Conservation (phyloP, 2,113 vertebrate species). For the Chlorodrepanis virens region DNA sequence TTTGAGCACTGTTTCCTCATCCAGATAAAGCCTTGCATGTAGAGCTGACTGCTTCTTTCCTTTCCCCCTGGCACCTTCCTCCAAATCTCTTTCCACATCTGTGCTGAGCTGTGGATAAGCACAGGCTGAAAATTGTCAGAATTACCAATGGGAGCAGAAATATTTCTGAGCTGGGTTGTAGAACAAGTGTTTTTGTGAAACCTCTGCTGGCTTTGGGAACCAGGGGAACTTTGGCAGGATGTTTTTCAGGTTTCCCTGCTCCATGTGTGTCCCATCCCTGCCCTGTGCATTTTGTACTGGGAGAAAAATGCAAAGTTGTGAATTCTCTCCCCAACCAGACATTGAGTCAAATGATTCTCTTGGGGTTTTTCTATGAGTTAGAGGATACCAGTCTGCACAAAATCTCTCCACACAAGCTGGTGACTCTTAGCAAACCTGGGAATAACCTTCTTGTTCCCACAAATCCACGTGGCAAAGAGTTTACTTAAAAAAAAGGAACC, state of each 20-base stretch:
- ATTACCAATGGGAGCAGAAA: neutral
- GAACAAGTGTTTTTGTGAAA: neutral
- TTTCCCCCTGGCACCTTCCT: neutral
- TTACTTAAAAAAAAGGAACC: neutral
- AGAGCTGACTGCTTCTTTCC: neutral
- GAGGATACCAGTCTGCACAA: neutral
- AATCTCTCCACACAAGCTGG: neutral
- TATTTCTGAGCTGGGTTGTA: neutral
- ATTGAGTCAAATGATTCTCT: neutral
- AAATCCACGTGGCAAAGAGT: neutral
- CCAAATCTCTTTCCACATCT: neutral
- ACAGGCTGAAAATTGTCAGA: neutral
- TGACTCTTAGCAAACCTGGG: neutral
- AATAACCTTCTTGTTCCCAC: neutral
- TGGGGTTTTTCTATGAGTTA: neutral
- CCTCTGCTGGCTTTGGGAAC: neutral
- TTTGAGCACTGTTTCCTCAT: neutral
- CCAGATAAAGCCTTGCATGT: neutral
- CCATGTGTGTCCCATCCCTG: neutral
- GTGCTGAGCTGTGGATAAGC: neutral
- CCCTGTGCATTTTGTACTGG: neutral
- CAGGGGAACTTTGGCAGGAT: neutral
- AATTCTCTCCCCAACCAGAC: neutral
- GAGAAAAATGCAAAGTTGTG: accelerated
- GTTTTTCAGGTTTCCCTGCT: neutral